Evolutionary conservation across 1,140 invertebrate genomes (phyloP), one percentile per base, ranked within the genome.

Genomic region (Drosophila lacteicornis): DNA sequence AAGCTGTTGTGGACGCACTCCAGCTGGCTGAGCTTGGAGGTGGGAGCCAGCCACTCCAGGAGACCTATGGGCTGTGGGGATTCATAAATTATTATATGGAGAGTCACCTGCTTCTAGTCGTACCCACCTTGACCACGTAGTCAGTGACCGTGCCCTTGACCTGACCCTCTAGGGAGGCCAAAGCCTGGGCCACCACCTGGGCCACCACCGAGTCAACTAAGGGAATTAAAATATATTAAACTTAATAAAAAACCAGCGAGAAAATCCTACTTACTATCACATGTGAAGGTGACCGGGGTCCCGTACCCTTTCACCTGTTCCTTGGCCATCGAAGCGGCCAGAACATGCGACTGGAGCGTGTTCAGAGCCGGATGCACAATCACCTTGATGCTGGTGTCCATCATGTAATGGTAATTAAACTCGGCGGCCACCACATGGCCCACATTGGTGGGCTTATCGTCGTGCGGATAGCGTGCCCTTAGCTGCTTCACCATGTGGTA

Each of bases 1-100:
- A 99, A 96, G 93, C 98, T 99, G 78, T 97, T 96, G 91, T 98
- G 97, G 63, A 99, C 96, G 93, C 98, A 99, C 91, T 98, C 97
- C 93, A 98, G 98, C 91, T 98, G 97, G 55, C 95, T 96, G 25
- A 99, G 94, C 33, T 93, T 94, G 12, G 95, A 95, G 30, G 94
- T 95, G 45, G 94, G 94, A 2, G 91, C 84, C 30, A 93, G 59
- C 92, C 92, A 93, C 63, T 93, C 92, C 13, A 85, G 43, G 1
- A 92, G 63, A n/a, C 92, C 92, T 59, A 93, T 93, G 6, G 92
- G 92, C 75, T 91, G 36, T 22, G 19, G 17, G 5, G 4, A 15
- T 36, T 6, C 0, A 4, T 5, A 13, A 12, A 33, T 12, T 13
- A 7, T 19, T 53, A 53, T 2, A 12, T 19, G n/a, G 5, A 33